Evolutionary conservation across 2,888 invertebrate genomes (phyloP), one percentile per base, ranked within the genome.

Genomic region (Thalpophila matura): DNA sequence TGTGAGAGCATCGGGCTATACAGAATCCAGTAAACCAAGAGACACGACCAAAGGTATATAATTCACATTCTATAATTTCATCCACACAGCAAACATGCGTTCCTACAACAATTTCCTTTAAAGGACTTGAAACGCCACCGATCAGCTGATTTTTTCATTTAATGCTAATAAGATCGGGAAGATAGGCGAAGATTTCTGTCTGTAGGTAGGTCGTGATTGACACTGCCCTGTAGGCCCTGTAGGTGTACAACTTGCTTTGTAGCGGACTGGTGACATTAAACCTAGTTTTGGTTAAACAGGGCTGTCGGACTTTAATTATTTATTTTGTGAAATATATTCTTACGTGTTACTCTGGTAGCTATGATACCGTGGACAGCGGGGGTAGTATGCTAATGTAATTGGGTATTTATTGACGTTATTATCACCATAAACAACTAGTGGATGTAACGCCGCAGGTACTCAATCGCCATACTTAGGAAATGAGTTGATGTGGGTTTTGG

Each of bases 191-290:
- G 65, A 80, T 75, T 77, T 80, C 77, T 75, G 42, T 67, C 24
- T n/a, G 33, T 50, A 26, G 40, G 56, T 63, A 58, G 33, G 60
- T 86, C 86, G 85, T 86, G 86, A 86, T 86, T 86, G 86, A 85
- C 85, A 77, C 84, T 83, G 83, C 85, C 83, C 86, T 81, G 75
- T 70, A 64, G 74, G 54, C n/a, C n/a, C n/a, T 65, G 68, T 71
- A 60, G 22, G 14, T 37, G n/a, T 27, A 37, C 9, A 7, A 33
- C 33, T 77, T 51, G 42, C 60, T 67, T 69, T 73, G 79, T 79
- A 77, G 73, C 66, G 60, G 54, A 42, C 65, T 68, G 66, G 81
- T 84, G 84, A 85, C 85, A 85, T 85, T 85, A 79, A 77, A 69
- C 74, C 80, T 79, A 81, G 75, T 73, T 80, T 79, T 61, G 77